Base-by-base conservation (phyloP, 2,888 invertebrate genomes). In the Cynaeus angustus region DNA sequence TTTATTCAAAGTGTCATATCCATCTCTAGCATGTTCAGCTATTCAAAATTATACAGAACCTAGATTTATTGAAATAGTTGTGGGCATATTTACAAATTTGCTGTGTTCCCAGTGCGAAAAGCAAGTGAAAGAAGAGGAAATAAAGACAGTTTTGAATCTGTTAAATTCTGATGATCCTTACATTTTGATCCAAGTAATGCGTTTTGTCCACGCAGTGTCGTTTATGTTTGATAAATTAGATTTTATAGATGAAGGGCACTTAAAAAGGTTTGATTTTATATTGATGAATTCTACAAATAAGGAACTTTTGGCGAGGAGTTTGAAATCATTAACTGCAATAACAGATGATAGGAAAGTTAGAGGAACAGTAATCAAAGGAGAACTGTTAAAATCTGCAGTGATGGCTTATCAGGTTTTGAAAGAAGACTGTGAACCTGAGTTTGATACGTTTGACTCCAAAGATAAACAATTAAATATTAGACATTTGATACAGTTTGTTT, bases 11-110 rank as follows among this genome's bases (percentile, higher is more conserved):
- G 89, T 93, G 71, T 88, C 92, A 70, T 90, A 91, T 68, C 86
- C 93, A 3, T 89, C 90, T 64, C 85, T 94, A 12, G 89, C 92
- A 10, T 86, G 88, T 74, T 87, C 88, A 66, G 87, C 88, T 0
- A 80, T 92, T 52, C 86, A 87, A 48, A 84, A 84, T 9, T 88
- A 90, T 3, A 87, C 88, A 53, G 88, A 70, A 43, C 87, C 88
- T 7, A 88, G 95, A 74, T 86, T 94, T 33, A 88, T 89, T 53
- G 97, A 97, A 87, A 93, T 96, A 74, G 86, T 94, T 37, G 86
- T 96, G 10, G 96, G 96, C 4, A 93, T 95, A 62, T 86, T 95
- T 68, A 94, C 92, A 0, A 97, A 97, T 83, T 91, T 96, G 71
- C 92, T 92, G 77, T 88, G 91, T 68, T 86, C 88, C 66, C 87